Percentiles rank a stretch among this genome's conserved stretches.
Evolutionary conservation across 2,797 vertebrate genomes (phyloP).

Genomic region (Sebastes vulpes): DNA sequence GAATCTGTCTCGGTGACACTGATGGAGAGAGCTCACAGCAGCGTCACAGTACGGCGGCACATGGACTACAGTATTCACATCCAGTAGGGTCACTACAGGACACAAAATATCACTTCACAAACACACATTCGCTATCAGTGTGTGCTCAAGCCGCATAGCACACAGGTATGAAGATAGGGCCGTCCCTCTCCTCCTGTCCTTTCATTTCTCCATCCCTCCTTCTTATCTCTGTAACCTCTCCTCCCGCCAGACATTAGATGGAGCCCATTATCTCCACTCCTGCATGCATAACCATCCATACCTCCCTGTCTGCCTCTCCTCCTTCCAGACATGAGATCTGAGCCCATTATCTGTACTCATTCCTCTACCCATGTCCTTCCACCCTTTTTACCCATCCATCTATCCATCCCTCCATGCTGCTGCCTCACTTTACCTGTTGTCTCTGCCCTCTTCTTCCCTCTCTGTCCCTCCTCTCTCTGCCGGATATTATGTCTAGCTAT

Average conservation of each 20-base stretch:
- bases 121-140: conserved; percentile 1
- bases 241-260: conserved; percentile 59
- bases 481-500: conserved; percentile 78
- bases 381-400: conserved; percentile 22
- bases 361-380: conserved; percentile 24
- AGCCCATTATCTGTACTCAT: conserved; percentile 57
- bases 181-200: conserved; percentile 5
- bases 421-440: conserved; percentile 54
- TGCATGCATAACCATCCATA: conserved; percentile 31
- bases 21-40: conserved; percentile 21
- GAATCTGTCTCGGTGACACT: conserved; percentile 43
- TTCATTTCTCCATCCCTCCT: conserved; percentile 40
- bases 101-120: conserved; percentile 6
- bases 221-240: conserved; percentile 58
- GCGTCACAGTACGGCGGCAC: not conserved
- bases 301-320: conserved; percentile 31
- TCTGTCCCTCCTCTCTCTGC: conserved; percentile 54
- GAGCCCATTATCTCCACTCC: conserved; percentile 62
- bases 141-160: not conserved
- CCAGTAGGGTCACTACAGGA: not conserved
- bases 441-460: conserved; percentile 19
- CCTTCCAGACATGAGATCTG: conserved; percentile 55
- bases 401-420: conserved; percentile 26
- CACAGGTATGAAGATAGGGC: conserved; percentile 21
- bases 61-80: not conserved